These are phyloP conservation scores for Phengaris alcon DNA, from an alignment of 2,888 invertebrate genomes.

Conservation along the genomic window DNA sequence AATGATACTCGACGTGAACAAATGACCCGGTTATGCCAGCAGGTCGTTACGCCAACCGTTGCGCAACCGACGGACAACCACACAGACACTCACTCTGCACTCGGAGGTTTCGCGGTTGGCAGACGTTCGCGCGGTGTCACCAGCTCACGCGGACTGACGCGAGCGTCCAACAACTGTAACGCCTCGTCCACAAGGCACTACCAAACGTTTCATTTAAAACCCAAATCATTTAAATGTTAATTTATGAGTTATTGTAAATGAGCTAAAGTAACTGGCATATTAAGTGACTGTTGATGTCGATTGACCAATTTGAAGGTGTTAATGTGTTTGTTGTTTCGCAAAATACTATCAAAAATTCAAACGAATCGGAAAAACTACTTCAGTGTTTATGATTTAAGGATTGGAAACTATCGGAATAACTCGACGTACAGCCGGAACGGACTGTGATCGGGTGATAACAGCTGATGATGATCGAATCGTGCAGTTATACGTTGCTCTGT, in stretches of 20 bases:
- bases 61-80: slow-evolving; percentile 32
- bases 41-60: slow-evolving; percentile 36
- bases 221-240: not conserved
- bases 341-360: too few species aligned
- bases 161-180: not conserved
- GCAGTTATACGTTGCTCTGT: too few species aligned
- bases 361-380: too few species aligned
- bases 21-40: slow-evolving; percentile 39
- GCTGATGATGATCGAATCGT: not conserved
- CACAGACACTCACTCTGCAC: slow-evolving; percentile 32
- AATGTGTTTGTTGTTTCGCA: too few species aligned
- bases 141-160: not conserved
- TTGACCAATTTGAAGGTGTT: not conserved
- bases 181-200: not conserved
- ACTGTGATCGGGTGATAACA: not conserved
- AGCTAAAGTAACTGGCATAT: not conserved
- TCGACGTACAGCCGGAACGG: not conserved
- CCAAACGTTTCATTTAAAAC: not conserved
- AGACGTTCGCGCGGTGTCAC: slow-evolving; percentile 26
- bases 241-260: not conserved
- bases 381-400: too few species aligned
- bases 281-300: not conserved
- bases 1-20: slow-evolving; percentile 25
- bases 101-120: slow-evolving; percentile 24
- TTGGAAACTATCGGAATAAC: not conserved